These are phyloP conservation scores for Tetragonula clypearis DNA, from an alignment of 1,140 invertebrate genomes.

Conservation along the genomic window DNA sequence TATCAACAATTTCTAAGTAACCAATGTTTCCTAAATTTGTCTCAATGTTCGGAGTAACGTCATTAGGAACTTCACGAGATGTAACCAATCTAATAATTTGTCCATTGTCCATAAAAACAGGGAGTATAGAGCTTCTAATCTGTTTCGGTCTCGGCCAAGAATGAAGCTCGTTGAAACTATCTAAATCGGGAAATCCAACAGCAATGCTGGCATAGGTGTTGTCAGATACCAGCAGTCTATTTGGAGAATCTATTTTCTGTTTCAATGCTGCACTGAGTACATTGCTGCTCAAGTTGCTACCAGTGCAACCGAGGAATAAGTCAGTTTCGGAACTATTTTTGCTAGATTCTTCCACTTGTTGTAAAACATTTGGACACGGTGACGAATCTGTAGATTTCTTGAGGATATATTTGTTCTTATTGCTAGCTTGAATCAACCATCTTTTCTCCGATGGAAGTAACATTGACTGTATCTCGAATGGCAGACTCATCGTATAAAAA, in stretches of 20 bases:
- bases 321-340: slow-evolving; percentile 53
- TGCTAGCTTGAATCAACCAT: slow-evolving; percentile 76
- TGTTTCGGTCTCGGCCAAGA: slow-evolving; percentile 69
- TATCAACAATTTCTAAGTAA: slow-evolving; percentile 84
- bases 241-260: slow-evolving; percentile 81
- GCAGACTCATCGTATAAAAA: slow-evolving; percentile 73
- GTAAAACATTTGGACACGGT: slow-evolving; percentile 76
- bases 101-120: slow-evolving; percentile 76
- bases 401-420: slow-evolving; percentile 72
- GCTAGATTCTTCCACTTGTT: slow-evolving; percentile 70
- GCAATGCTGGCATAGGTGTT: slow-evolving; percentile 80
- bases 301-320: slow-evolving; percentile 58
- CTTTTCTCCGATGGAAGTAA: slow-evolving; percentile 71
- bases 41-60: slow-evolving; percentile 64
- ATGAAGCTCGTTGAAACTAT: slow-evolving; percentile 73
- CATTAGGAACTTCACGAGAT: slow-evolving; percentile 60
- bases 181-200: slow-evolving; percentile 83
- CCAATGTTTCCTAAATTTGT: slow-evolving; percentile 66
- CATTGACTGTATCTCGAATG: slow-evolving; percentile 76
- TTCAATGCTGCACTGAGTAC: slow-evolving; percentile 69
- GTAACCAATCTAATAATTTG: slow-evolving; percentile 78
- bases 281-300: slow-evolving; percentile 45
- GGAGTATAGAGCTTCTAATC: slow-evolving; percentile 48
- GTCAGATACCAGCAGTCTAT: slow-evolving; percentile 79
- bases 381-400: slow-evolving; percentile 63